Evolutionary conservation across 2,113 vertebrate genomes (phyloP).

Genomic region (Cyprinodon tularosa): DNA sequence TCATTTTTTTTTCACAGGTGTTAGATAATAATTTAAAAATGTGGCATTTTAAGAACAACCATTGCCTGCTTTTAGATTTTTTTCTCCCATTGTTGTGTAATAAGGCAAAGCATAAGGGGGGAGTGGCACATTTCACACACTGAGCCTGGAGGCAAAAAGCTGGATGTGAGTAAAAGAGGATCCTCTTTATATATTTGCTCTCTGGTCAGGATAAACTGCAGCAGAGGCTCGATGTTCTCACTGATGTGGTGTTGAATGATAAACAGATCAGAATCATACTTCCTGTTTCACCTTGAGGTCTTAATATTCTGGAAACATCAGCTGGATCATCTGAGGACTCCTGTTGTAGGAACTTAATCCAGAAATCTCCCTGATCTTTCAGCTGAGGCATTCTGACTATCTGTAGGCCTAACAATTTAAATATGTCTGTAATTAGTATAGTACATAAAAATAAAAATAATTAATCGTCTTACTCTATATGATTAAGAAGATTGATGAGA

Average conservation of each 20-base stretch:
- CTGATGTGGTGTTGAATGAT: slow-evolving; percentile 23
- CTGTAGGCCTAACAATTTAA: not conserved
- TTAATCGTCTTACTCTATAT: not conserved
- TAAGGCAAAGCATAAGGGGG: not conserved
- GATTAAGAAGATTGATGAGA: no score
- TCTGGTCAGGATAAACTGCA: slow-evolving; percentile 23
- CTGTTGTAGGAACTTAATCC: not conserved
- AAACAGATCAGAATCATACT: not conserved
- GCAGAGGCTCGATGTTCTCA: slow-evolving; percentile 4
- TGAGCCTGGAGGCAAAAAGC: slow-evolving; percentile 23
- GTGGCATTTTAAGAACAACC: slow-evolving; percentile 45
- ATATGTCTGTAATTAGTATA: not conserved
- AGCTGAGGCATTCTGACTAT: not conserved
- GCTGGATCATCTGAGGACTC: not conserved
- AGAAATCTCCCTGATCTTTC: not conserved
- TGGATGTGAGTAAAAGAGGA: slow-evolving; percentile 20
- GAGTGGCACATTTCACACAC: not conserved
- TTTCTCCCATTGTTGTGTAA: slow-evolving; percentile 19
- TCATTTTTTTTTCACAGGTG: slow-evolving; percentile 40
- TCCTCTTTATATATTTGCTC: slow-evolving; percentile 20
- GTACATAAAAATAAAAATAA: not conserved
- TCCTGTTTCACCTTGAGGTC: slow-evolving; percentile 8
- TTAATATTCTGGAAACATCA: not conserved
- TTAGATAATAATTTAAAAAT: slow-evolving; percentile 51
- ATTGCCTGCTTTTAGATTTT: slow-evolving; percentile 16